phyloP scores from a whole-genome alignment of 1,140 invertebrate genomes.

The Hylyphantes graminicola region DNA sequence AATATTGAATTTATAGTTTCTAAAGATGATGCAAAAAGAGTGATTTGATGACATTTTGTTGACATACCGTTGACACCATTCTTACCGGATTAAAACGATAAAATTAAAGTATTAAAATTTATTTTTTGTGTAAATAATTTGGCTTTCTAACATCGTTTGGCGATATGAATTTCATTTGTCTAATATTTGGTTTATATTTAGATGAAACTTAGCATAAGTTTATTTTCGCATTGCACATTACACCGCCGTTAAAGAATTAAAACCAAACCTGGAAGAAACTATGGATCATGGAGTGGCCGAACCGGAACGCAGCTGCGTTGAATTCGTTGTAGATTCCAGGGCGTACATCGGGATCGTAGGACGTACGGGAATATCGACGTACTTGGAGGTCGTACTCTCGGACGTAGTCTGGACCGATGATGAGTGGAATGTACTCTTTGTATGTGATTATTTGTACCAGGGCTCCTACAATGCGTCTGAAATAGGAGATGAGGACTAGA shows the following conservation, averaged over 20 bases:
- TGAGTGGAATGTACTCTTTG: conserved; percentile 71
- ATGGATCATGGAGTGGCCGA: conserved; percentile 88
- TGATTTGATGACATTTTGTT: no score
- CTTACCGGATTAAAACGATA: no score
- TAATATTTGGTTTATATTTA: no score
- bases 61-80: no score
- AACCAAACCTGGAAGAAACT: conserved; percentile 4
- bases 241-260: not conserved
- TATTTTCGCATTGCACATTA: no score
- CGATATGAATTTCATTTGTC: no score
- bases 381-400: conserved; percentile 88
- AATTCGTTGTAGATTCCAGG: conserved; percentile 71
- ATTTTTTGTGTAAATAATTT: no score
- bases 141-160: no score
- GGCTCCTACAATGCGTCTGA: conserved; percentile 62
- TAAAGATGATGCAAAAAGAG: no score
- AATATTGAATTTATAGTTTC: no score
- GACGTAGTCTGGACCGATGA: conserved; percentile 68
- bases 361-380: conserved; percentile 86
- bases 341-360: conserved; percentile 86
- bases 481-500: not conserved
- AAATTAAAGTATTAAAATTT: no score
- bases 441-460: conserved; percentile 71
- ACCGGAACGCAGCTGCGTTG: conserved; percentile 80
- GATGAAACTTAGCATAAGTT: no score